Base-by-base conservation (phyloP, 2,888 invertebrate genomes). In the Pandemis corylana region DNA sequence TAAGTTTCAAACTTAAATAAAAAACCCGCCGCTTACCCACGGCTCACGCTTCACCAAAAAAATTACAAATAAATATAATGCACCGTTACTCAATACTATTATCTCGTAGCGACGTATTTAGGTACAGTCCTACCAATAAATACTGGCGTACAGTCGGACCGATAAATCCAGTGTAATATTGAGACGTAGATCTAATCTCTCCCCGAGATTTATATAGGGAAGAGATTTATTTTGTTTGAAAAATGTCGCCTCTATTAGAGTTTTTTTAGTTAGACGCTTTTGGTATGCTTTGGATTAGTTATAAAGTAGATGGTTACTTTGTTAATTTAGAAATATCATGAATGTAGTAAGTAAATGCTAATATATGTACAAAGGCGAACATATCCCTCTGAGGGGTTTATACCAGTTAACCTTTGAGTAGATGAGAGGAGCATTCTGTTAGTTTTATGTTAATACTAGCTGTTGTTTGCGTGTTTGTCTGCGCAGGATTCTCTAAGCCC, bases 161-260 rank as follows among this genome's bases (percentile, higher is more conserved):
- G 86, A 91, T 91, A 92, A 91, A 93, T 93, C 92, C 89, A 89
- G 87, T 87, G 87, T 89, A 90, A 92, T 91, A 93, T 93, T 93
- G 91, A 93, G 93, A 91, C 88, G 87, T 92, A 92, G 93, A 94
- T 94, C 93, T 94, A 93, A 94, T 94, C 93, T 91, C 77, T 69
- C 49, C 76, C 78, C 68, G 81, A 88, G 93, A 94, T 94, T 93
- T 94, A 94, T 91, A 84, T 79, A 76, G 79, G 79, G 85, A 88
- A 88, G 89, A 90, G 92, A 92, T 92, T 92, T 93, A 91, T 92
- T 89, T 88, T 80, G 84, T 81, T 81, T 79, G 77, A 81, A 79
- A 77, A 78, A 81, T 84, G 81, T 81, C 81, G 81, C 78, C 79
- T 81, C 80, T 81, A 81, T 82, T 82, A 82, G 80, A 59, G 70